Conservation (phyloP, 2,888 invertebrate species). For the Napeogenes inachia region DNA sequence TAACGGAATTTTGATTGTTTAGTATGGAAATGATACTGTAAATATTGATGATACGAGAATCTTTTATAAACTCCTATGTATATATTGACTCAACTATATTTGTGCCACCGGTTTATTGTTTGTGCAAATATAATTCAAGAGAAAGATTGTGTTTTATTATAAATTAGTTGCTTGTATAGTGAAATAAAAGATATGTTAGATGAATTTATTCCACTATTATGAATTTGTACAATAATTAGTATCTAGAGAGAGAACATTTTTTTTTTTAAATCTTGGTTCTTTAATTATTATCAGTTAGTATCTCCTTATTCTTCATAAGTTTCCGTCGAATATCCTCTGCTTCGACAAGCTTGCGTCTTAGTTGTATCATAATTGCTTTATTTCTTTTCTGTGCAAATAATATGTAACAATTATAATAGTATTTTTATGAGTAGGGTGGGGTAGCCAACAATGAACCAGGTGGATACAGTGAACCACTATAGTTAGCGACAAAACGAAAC, state of each 20-base stretch:
- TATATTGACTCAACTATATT: conserved; percentile 36
- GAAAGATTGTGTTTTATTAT: conserved; percentile 1
- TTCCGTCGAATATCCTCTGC: conserved; percentile 53
- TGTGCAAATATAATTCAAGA: conserved; percentile 60
- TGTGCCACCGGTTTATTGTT: conserved; percentile 61
- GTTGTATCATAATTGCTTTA: conserved; percentile 62
- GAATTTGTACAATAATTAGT: too few species aligned
- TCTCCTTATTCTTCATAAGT: conserved; percentile 37
- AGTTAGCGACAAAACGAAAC: too few species aligned
- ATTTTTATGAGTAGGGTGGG: too few species aligned
- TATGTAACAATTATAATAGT: background rate
- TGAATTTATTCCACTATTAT: too few species aligned
- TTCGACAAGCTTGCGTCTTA: conserved; percentile 59
- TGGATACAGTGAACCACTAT: too few species aligned
- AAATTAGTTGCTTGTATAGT: background rate
- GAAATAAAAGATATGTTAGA: too few species aligned
- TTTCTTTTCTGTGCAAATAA: conserved; percentile 62
- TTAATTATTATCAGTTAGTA: background rate
- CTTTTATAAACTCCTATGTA: conserved; percentile 52
- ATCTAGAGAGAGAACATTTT: too few species aligned
- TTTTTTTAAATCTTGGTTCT: background rate
- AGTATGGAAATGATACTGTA: conserved; percentile 27
- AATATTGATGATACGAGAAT: conserved; percentile 43
- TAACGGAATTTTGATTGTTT: background rate
- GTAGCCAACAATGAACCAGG: too few species aligned